Percentiles rank a stretch among this genome's conserved stretches.
Evolutionary conservation across 2,113 vertebrate species (phyloP).

Genomic region (Brienomyrus brachyistius): DNA sequence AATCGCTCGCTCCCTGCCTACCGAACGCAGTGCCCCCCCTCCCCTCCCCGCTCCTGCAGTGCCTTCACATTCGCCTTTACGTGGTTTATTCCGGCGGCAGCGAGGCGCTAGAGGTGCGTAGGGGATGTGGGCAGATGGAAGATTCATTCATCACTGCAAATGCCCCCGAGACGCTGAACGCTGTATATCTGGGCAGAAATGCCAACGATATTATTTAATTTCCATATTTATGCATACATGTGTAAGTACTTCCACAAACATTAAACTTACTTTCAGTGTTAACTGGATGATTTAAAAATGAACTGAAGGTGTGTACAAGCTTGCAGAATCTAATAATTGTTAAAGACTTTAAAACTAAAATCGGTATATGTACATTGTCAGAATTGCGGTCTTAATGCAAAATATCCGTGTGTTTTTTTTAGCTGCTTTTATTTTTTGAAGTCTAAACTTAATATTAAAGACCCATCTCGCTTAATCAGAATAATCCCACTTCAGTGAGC

Average conservation of each 20-base stretch:
- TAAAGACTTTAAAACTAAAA: background rate
- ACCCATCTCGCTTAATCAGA: background rate
- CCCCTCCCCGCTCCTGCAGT: slow-evolving; percentile 39
- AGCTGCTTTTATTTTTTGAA: background rate
- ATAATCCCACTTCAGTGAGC: background rate
- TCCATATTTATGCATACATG: background rate
- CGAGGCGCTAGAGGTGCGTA: slow-evolving; percentile 29
- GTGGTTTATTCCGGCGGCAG: slow-evolving; percentile 16
- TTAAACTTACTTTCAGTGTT: background rate
- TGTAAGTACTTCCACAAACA: background rate
- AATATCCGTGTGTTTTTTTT: background rate
- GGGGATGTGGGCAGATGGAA: slow-evolving; percentile 42
- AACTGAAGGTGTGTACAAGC: background rate
- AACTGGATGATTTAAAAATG: background rate
- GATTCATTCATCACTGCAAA: background rate
- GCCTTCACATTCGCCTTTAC: slow-evolving; percentile 29
- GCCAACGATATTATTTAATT: background rate
- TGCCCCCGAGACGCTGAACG: background rate
- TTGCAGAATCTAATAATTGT: background rate
- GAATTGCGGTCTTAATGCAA: background rate
- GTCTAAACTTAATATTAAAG: background rate
- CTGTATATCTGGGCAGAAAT: background rate
- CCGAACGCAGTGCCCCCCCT: slow-evolving; percentile 25
- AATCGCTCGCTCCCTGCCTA: slow-evolving; percentile 22
- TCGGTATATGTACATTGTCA: background rate